phyloP scores from a whole-genome alignment of 1,140 invertebrate species.

The Popillia japonica region DNA sequence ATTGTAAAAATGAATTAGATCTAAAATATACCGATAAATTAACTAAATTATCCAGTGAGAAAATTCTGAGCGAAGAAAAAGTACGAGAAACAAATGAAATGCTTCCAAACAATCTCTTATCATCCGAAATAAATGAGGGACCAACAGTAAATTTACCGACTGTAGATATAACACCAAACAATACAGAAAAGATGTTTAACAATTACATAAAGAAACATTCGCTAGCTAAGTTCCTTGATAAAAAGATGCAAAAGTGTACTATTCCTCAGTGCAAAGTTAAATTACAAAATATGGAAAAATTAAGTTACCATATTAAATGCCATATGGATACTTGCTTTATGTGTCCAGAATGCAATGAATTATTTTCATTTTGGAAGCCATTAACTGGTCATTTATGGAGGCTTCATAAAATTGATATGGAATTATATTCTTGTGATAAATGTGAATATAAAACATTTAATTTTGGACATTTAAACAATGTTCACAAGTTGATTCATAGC shows the following conservation, averaged over 20 bases:
- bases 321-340: conserved; percentile 68
- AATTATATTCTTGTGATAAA: conserved; percentile 73
- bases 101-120: conserved; percentile 6
- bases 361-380: conserved; percentile 66
- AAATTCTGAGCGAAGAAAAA: conserved; percentile 35
- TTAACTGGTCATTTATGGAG: conserved; percentile 82
- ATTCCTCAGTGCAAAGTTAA: conserved; percentile 60
- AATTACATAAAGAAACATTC: conserved; percentile 47
- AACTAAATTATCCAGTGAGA: conserved; percentile 13
- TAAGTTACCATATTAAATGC: conserved; percentile 68
- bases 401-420: conserved; percentile 77
- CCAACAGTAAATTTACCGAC: conserved; percentile 44
- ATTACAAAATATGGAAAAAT: conserved; percentile 61
- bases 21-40: conserved; percentile 40
- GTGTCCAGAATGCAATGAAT: conserved; percentile 73
- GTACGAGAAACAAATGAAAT: conserved; percentile 5
- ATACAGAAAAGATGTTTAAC: conserved; percentile 51
- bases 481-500: conserved; percentile 75
- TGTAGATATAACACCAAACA: conserved; percentile 46
- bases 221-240: conserved; percentile 44
- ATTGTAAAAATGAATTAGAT: conserved; percentile 38
- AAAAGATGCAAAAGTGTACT: conserved; percentile 49
- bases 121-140: background rate
- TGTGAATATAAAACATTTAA: conserved; percentile 73
- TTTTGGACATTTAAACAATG: conserved; percentile 69